Evolutionary conservation across 2,888 invertebrate species (phyloP), one percentile per base, ranked within the genome.

Genomic region (Hemicrepidius hirtus): DNA sequence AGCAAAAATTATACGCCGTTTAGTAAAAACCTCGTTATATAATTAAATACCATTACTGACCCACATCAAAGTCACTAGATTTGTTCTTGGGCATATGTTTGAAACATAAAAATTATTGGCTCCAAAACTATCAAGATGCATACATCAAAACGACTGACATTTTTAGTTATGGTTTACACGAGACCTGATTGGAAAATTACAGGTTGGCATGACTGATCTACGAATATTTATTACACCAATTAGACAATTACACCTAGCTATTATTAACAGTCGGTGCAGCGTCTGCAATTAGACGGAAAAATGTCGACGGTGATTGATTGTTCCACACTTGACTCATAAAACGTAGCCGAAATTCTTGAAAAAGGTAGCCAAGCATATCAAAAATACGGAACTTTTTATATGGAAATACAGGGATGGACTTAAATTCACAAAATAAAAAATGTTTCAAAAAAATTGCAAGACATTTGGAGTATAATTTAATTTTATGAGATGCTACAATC

Each of bases 221-320:
- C 24, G 71, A 74, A 71, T 74, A 74, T 74, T 74, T 74, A 74
- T 74, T 71, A 71, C 50, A 16, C 50, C 74, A 74, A 74, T 74
- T 74, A 74, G 70, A 74, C 74, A 74, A 74, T 74, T 74, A 74
- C 74, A 74, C 74, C 71, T 68, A 71, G 68, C 53, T 63, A 74
- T 74, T 74, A 68, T 68, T 55, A 66, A 63, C 59, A 73, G 53
- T 16, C 59, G 41, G 50, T 41, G 67, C 64, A 62, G 74, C 57
- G 67, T 67, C 71, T 74, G 46, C 71, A 74, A 71, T 74, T 74
- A 74, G 49, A 44, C 37, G 21, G 53, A 59, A 44, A 74, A 74
- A 68, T 20, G 74, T 71, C 70, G 46, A 64, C 50, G 63, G 46
- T 74, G 74, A 74, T 74, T 63, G 65, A 74, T 74, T 64, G 57